These are phyloP conservation scores for Sycophila sp. DNA, from an alignment of 1,140 invertebrate species.

Conservation along the genomic window DNA sequence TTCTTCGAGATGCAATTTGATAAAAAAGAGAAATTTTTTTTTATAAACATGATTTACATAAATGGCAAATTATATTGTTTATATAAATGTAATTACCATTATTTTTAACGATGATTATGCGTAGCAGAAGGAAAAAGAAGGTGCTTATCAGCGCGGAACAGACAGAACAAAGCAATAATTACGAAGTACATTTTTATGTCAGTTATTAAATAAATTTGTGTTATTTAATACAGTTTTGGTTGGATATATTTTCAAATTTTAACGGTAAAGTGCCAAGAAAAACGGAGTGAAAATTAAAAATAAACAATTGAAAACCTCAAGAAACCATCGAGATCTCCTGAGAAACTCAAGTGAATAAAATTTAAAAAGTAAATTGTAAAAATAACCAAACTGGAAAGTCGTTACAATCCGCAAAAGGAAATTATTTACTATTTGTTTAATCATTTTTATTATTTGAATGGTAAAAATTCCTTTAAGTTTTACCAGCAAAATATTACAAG, in stretches of 20 bases:
- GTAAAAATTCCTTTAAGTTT: too few species aligned
- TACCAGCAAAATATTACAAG: too few species aligned
- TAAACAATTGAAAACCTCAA: background rate
- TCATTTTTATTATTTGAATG: too few species aligned
- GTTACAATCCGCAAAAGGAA: too few species aligned
- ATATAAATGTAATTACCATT: background rate
- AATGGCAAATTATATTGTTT: background rate
- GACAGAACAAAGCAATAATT: conserved; percentile 24
- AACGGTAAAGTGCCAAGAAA: background rate
- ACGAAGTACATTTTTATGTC: conserved; percentile 9
- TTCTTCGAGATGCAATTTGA: too few species aligned
- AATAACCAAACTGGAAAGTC: too few species aligned
- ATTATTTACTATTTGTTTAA: too few species aligned
- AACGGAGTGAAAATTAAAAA: background rate
- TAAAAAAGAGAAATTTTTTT: background rate
- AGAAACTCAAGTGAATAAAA: too few species aligned
- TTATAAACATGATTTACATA: background rate
- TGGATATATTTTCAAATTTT: background rate
- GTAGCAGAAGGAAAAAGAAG: background rate
- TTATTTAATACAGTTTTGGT: background rate
- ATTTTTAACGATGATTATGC: background rate
- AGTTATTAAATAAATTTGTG: conserved; percentile 12
- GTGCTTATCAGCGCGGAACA: conserved; percentile 15
- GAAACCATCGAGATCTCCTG: background rate
- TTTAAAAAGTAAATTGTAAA: too few species aligned